A percentile compares a stretch with the other conserved stretches of the same genome.
Conservation (phyloP, 2,797 vertebrate species). For the Nyctalus aviator region DNA sequence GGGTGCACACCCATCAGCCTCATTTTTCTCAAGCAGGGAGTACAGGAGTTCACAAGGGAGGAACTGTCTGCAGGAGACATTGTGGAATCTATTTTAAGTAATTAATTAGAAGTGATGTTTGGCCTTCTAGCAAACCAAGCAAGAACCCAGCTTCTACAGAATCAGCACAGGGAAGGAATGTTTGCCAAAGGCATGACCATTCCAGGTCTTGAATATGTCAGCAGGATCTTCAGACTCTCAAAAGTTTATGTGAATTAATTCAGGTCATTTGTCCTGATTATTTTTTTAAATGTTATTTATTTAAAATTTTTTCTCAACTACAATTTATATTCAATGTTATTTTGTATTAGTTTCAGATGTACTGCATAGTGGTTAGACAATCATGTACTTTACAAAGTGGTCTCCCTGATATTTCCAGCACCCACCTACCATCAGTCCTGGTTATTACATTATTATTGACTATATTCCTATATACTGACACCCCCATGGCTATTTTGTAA, state of each 20-base stretch:
- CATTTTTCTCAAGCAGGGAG: not conserved
- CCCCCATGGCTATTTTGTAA: not conserved
- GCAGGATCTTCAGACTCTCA: not conserved
- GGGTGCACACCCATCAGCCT: not conserved
- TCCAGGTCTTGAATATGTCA: not conserved
- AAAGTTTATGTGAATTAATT: not conserved
- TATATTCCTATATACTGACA: not conserved
- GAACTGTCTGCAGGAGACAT: not conserved
- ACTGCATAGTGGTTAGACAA: not conserved
- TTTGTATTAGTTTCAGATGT: not conserved
- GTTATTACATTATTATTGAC: not conserved
- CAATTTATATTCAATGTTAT: not conserved
- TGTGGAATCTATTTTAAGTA: conserved; percentile 54
- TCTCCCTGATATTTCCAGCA: not conserved
- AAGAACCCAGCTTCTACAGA: not conserved
- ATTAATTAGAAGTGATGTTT: conserved; percentile 66
- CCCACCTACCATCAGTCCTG: not conserved
- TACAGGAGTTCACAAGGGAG: not conserved
- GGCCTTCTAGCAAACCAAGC: not conserved
- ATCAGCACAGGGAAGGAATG: not conserved
- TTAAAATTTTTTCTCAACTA: not conserved
- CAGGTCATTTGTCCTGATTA: not conserved
- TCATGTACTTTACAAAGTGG: not conserved
- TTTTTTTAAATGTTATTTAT: not conserved
- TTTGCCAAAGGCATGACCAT: not conserved